phyloP scores from a whole-genome alignment of 2,888 invertebrate genomes.

The Nomada ferruginata region DNA sequence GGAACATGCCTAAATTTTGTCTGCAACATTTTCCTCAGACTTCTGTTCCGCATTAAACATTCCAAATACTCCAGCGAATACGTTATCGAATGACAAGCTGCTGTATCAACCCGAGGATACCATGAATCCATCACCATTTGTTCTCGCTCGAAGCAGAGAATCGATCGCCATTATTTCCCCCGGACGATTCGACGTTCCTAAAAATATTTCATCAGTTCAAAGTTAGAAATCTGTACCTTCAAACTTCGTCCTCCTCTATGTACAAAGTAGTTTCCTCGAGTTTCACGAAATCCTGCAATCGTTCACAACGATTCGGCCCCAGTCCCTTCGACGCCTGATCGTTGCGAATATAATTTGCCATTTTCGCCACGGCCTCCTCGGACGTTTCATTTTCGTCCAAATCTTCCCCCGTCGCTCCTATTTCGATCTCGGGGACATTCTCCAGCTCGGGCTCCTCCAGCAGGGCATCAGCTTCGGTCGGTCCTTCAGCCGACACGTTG shows the following conservation, averaged over 20 bases:
- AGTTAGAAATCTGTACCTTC: constrained; percentile 3
- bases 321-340: background rate
- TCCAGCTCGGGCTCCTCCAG: constrained; percentile 82
- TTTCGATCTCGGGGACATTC: constrained; percentile 75
- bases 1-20: too few species aligned
- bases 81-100: constrained; percentile 13
- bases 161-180: background rate
- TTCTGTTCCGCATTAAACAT: constrained; percentile 6
- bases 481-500: constrained; percentile 72
- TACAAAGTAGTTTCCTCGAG: constrained; percentile 49
- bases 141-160: background rate
- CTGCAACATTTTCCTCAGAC: background rate
- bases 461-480: constrained; percentile 76
- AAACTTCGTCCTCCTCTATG: constrained; percentile 62
- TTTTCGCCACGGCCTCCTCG: constrained; percentile 23
- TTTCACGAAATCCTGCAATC: constrained; percentile 19
- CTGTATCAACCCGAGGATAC: background rate
- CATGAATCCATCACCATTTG: background rate
- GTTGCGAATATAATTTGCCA: background rate
- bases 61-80: background rate
- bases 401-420: constrained; percentile 61
- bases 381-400: constrained; percentile 37
- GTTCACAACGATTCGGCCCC: background rate
- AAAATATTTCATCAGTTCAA: too few species aligned
- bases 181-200: too few species aligned